These are phyloP conservation scores for Ictalurus punctatus DNA, from an alignment of 2,113 vertebrate species.

Conservation along the genomic window DNA sequence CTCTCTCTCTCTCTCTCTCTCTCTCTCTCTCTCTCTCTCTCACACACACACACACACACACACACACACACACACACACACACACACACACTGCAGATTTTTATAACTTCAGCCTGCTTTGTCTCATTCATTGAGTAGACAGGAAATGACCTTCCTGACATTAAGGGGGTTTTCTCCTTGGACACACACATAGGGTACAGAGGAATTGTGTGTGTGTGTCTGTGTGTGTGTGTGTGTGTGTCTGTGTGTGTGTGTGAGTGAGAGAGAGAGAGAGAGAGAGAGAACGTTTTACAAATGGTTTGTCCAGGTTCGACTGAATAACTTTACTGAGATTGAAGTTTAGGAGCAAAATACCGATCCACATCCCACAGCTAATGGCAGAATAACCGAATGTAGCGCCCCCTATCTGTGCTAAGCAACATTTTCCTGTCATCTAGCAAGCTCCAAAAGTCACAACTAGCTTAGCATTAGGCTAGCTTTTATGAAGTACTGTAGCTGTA, in stretches of 20 bases:
- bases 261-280: too few species aligned
- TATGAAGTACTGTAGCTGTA: background rate
- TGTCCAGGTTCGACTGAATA: too few species aligned
- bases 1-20: background rate
- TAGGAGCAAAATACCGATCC: too few species aligned
- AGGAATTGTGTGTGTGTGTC: slow-evolving; percentile 15
- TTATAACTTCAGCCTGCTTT: background rate
- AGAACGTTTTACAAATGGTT: too few species aligned
- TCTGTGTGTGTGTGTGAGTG: too few species aligned
- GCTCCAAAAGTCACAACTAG: too few species aligned
- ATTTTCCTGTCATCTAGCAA: background rate
- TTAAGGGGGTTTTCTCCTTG: background rate
- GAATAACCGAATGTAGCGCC: background rate
- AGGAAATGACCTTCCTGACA: slow-evolving; percentile 14
- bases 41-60: background rate
- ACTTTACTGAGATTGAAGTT: too few species aligned
- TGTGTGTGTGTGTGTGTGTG: background rate
- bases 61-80: background rate
- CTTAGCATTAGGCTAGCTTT: background rate
- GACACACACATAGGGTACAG: background rate
- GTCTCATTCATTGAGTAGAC: background rate
- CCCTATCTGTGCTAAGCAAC: background rate
- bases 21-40: background rate
- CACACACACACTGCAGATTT: background rate
- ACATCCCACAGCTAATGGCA: background rate